Base-by-base conservation (phyloP, 2,888 invertebrate genomes). In the Drosophila buzzatii region DNA sequence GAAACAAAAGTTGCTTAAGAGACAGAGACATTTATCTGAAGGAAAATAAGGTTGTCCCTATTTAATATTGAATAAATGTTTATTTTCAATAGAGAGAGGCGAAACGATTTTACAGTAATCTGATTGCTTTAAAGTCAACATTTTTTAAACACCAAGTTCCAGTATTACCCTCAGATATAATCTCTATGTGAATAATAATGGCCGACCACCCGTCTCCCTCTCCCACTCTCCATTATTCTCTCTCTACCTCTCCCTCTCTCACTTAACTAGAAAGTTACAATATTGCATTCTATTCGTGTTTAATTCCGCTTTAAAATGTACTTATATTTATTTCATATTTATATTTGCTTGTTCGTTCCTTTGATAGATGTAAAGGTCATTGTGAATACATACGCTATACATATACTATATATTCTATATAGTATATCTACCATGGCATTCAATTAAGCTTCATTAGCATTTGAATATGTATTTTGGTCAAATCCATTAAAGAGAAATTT, bases 361-460 rank as follows among this genome's bases (percentile, higher is more conserved):
- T 20, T 44, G 44, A 6, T 3, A 20, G 20, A 12, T 41, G n/a
- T 41, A 18, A 41, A 41, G 3, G 0, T 44, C 14, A 44, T 14
- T 0, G 44, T 12, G 12, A 5, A 20, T 10, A 42, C 18, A 18
- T 42, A 18, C 20, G 18, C 20, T 20, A 0, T 44, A 18, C 5
- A 44, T 6, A 2, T 27, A 27, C 27, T 27, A 27, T 27, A 27
- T 27, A 0, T 12, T n/a, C 2, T 12, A n/a, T 10, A 27, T 6
- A 1, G 0, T 5, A 16, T 31, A 27, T n/a, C 9, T 4, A 5
- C 16, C 1, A 3, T 2, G 0, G 27, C 16, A 27, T 27, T 16
- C n/a, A 47, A 2, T 47, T 4, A 16, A 8, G 5, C 10, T 49
- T 10, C n/a, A n/a, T 5, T 31, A 31, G 6, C 16, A 47, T 49